phyloP scores from a whole-genome alignment of 2,888 invertebrate species.

The Gerris lacustris region DNA sequence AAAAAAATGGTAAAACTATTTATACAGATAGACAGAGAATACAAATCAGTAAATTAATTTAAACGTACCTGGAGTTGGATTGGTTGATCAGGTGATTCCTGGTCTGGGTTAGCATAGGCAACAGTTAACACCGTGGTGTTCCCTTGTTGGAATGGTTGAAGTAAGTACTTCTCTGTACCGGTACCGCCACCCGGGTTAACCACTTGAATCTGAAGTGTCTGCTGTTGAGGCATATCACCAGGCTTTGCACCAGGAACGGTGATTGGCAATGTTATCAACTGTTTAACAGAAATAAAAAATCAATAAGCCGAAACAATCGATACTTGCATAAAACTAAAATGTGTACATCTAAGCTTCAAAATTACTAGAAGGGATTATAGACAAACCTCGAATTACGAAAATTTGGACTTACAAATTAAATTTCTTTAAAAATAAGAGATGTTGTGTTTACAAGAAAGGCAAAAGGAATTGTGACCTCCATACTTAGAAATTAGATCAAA shows the following conservation, averaged over 20 bases:
- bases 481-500: too few species aligned
- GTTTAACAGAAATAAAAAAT: conserved; percentile 28
- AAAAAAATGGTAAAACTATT: too few species aligned
- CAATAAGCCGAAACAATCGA: neutral
- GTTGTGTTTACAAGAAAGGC: too few species aligned
- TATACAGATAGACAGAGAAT: conserved; percentile 7
- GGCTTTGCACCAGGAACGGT: conserved; percentile 53
- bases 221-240: conserved; percentile 52
- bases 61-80: conserved; percentile 31
- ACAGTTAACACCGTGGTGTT: conserved; percentile 59
- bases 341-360: neutral
- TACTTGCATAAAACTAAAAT: conserved; percentile 1
- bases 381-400: too few species aligned
- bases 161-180: conserved; percentile 31
- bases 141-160: conserved; percentile 61
- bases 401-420: too few species aligned
- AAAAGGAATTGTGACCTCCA: too few species aligned
- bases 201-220: conserved; percentile 67
- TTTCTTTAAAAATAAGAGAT: too few species aligned
- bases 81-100: conserved; percentile 26
- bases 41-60: neutral
- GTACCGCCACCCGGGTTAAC: conserved; percentile 43
- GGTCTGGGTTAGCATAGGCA: conserved; percentile 46
- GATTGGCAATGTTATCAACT: conserved; percentile 62
- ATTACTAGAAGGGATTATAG: too few species aligned